A percentile compares a stretch with the other conserved stretches of the same genome.
phyloP scores from a whole-genome alignment of 1,140 invertebrate genomes.

The Drosophila lini region DNA sequence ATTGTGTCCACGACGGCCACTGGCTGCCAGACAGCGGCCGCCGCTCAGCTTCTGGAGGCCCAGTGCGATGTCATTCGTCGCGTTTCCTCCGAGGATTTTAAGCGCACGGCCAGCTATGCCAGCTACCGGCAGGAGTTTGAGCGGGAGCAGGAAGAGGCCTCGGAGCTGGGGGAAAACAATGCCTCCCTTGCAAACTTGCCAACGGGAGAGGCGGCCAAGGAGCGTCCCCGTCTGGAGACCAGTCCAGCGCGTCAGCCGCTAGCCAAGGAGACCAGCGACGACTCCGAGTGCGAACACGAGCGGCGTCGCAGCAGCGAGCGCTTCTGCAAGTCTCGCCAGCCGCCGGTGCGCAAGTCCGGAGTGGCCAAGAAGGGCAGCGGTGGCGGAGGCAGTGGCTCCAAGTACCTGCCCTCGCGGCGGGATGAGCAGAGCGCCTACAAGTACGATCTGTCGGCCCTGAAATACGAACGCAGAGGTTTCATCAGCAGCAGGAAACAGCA shows the following conservation, averaged over 20 bases:
- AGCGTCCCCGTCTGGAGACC: slow-evolving; percentile 72
- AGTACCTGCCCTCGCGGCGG: slow-evolving; percentile 69
- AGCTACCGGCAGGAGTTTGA: slow-evolving; percentile 77
- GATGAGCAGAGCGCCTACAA: slow-evolving; percentile 81
- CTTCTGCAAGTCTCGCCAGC: slow-evolving; percentile 81
- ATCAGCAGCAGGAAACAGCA: slow-evolving; percentile 78
- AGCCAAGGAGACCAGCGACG: slow-evolving; percentile 79
- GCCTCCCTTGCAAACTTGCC: slow-evolving; percentile 64
- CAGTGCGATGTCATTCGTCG: slow-evolving; percentile 71
- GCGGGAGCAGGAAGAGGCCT: slow-evolving; percentile 39
- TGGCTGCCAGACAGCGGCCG: slow-evolving; percentile 25
- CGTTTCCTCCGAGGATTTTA: slow-evolving; percentile 82
- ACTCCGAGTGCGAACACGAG: slow-evolving; percentile 85
- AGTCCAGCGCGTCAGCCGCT: slow-evolving; percentile 74
- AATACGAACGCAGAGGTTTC: slow-evolving; percentile 81
- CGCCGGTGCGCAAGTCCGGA: slow-evolving; percentile 77
- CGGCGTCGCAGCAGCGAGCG: slow-evolving; percentile 79
- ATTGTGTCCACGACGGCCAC: slow-evolving; percentile 1
- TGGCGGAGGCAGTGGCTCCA: slow-evolving; percentile 45
- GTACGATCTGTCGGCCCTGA: slow-evolving; percentile 77
- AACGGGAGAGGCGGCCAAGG: slow-evolving; percentile 43
- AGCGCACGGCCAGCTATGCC: slow-evolving; percentile 73
- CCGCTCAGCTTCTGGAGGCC: slow-evolving; percentile 23
- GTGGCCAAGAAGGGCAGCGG: slow-evolving; percentile 68
- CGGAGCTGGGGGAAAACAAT: slow-evolving; percentile 68